Evolutionary conservation across 2,888 invertebrate species (phyloP), one percentile per base, ranked within the genome.

Genomic region (Agriopis aurantiaria): DNA sequence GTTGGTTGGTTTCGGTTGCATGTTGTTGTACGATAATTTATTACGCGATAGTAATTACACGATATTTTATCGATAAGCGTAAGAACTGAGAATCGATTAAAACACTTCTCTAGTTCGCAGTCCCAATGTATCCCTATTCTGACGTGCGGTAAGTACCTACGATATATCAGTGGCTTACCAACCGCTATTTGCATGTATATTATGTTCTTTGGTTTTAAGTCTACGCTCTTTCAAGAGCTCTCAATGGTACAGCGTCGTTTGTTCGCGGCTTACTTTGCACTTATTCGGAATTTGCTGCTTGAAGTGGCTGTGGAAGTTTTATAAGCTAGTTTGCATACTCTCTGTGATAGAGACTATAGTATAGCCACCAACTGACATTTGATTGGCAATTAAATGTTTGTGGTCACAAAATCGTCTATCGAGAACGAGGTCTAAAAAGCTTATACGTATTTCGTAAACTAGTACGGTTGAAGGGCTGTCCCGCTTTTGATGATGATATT

Each of bases 161-260:
- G 78, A 77, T 80, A 81, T 85, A 83, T 81, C 78, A 74, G 65
- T 79, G 81, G 78, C 56, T 81, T 83, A 81, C 74, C 74, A 71
- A 70, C 68, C 70, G 64, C 77, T 81, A 85, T 87, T 86, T 87
- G 85, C 83, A 86, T 86, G 81, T 82, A 80, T 82, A 80, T 81
- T 81, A 72, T 79, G 77, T 76, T 72, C 78, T 79, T 77, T 67
- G 69, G 69, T 73, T 81, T 73, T 76, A 73, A 76, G 78, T 74
- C 69, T 71, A 66, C 65, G 64, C 49, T 73, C 62, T 14, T 62
- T 62, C n/a, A 63, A 72, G 74, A 72, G 74, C 70, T 72, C 68
- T 73, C 71, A 57, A 72, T 69, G 62, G 67, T 55, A 52, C 53
- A 49, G 59, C 61, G 43, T 73, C 73, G 72, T 76, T 73, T 75